Conservation (phyloP, 2,888 invertebrate genomes). For the Ophonus ardosiacus region DNA sequence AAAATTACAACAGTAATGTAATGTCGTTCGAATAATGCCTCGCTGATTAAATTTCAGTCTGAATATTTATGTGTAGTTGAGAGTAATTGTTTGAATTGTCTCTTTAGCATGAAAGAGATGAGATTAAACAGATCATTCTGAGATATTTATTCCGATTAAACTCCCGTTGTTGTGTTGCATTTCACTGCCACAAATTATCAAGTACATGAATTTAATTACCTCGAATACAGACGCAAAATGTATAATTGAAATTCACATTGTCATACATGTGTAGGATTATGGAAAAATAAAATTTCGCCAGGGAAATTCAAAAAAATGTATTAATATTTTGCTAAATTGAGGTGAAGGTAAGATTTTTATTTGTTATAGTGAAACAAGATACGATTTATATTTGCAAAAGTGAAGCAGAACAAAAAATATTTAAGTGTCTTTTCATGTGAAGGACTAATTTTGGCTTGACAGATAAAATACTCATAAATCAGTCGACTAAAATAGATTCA, state of each 20-base stretch:
- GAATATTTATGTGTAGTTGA: background rate
- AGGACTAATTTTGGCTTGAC: no score
- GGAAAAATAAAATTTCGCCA: no score
- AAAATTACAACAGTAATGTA: conserved; percentile 29
- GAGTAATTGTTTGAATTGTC: background rate
- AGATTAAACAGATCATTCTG: background rate
- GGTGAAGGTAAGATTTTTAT: no score
- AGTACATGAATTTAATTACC: background rate
- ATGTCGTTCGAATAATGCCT: background rate
- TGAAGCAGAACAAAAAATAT: no score
- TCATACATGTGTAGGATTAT: no score
- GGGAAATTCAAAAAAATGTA: no score
- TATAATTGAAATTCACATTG: background rate
- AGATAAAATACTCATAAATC: no score
- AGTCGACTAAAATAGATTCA: no score
- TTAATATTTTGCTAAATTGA: no score
- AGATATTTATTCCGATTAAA: background rate
- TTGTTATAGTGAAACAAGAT: no score
- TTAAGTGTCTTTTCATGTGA: no score
- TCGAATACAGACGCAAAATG: background rate
- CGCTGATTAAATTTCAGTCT: conserved; percentile 1
- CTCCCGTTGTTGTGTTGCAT: background rate
- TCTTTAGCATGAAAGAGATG: background rate
- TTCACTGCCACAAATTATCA: background rate
- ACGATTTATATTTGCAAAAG: no score